Conservation (phyloP, 2,888 invertebrate species). For the Orchesellides sinensis region DNA sequence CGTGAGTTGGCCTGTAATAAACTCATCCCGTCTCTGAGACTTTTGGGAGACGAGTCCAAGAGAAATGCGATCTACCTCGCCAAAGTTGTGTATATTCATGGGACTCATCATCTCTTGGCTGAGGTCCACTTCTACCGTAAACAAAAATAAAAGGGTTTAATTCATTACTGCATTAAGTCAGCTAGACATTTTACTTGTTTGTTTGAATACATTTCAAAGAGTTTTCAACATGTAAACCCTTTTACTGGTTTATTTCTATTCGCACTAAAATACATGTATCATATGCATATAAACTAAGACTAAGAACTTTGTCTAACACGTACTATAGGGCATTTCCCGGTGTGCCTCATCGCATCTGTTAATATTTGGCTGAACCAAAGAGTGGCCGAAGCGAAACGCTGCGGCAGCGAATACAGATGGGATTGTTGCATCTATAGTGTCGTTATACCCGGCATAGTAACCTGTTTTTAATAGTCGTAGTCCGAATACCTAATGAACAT, state of each 20-base stretch:
- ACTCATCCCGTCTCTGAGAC: slow-evolving; percentile 88
- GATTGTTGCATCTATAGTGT: slow-evolving; percentile 84
- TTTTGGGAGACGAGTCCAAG: slow-evolving; percentile 88
- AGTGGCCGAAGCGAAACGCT: slow-evolving; percentile 92
- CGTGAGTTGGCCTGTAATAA: slow-evolving; percentile 87
- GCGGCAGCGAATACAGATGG: slow-evolving; percentile 89
- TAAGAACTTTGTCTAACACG: no score
- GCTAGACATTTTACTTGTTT: no score
- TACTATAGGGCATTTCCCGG: slow-evolving; percentile 81
- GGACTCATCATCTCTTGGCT: slow-evolving; percentile 86
- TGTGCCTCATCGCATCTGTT: slow-evolving; percentile 83
- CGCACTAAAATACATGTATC: no score
- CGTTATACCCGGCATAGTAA: slow-evolving; percentile 85
- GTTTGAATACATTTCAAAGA: no score
- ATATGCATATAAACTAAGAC: no score
- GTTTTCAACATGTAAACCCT: no score
- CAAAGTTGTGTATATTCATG: slow-evolving; percentile 83
- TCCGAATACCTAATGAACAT: slow-evolving; percentile 81
- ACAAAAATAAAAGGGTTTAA: slow-evolving; percentile 13
- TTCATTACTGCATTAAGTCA: no score
- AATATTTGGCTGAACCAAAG: slow-evolving; percentile 88
- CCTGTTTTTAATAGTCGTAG: slow-evolving; percentile 83
- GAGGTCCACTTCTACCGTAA: slow-evolving; percentile 84
- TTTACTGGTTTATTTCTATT: no score
- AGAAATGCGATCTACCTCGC: slow-evolving; percentile 87